phyloP scores from a whole-genome alignment of 2,113 vertebrate species.

The Trochalopteron elliotii region DNA sequence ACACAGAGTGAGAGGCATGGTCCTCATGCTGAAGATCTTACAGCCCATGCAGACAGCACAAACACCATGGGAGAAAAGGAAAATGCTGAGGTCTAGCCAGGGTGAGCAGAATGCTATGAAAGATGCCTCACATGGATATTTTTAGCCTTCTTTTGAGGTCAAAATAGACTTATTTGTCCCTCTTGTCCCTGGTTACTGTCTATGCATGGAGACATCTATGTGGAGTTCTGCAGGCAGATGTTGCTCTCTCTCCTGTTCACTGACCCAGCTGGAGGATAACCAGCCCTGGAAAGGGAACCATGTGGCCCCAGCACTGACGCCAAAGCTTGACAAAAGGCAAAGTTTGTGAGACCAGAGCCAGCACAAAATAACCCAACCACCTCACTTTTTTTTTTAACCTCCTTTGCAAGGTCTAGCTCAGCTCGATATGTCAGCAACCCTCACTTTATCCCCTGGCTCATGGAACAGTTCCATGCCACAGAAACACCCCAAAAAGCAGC shows the following conservation, averaged over 20 bases:
- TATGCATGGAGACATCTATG: not conserved
- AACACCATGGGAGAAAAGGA: not conserved
- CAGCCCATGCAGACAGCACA: not conserved
- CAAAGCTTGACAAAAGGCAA: not conserved
- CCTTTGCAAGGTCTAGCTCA: too few species aligned
- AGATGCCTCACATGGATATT: not conserved
- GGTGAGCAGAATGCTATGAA: not conserved
- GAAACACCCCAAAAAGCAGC: not conserved
- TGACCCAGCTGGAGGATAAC: not conserved
- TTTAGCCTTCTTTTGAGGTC: not conserved
- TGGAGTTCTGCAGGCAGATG: not conserved
- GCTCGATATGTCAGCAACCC: too few species aligned
- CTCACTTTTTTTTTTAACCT: not conserved
- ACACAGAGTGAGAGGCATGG: not conserved
- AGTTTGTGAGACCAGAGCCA: not conserved
- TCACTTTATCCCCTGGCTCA: not conserved
- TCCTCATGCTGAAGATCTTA: not conserved
- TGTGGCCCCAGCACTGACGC: not conserved
- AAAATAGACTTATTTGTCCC: not conserved
- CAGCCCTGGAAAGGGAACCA: not conserved
- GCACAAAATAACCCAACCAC: not conserved
- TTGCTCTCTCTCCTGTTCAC: not conserved
- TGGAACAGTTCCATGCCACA: not conserved
- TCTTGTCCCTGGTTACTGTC: not conserved
- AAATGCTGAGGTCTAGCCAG: not conserved